Base-by-base conservation (phyloP, 2,888 invertebrate genomes). In the Amiota communis region DNA sequence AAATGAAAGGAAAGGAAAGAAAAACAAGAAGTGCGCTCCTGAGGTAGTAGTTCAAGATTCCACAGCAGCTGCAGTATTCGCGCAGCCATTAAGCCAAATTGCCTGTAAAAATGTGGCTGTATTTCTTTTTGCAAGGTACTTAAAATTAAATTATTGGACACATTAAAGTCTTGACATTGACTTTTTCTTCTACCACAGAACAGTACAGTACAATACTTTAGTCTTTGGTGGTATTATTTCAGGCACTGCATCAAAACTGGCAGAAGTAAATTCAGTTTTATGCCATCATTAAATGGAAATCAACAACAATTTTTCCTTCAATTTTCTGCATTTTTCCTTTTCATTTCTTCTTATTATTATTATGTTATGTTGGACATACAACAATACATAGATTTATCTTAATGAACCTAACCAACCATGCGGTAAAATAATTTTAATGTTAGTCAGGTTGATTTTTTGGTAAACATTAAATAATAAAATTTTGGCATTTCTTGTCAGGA, bases 91-190 rank as follows among this genome's bases (percentile, higher is more conserved):
- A 83, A 83, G 80, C 82, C 84, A 85, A 83, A 85, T 83, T 83
- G 83, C 85, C 83, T 83, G 83, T 83, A 80, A 83, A 85, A 83
- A 83, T 85, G 85, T 84, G 78, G 84, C 85, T 79, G 85, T 83
- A 85, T 85, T 83, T 83, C 85, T 83, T 85, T 85, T 85, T 83
- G 83, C 85, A 85, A 83, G 85, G 82, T 83, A 83, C 83, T 83
- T 84, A 83, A 83, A 83, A 83, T 83, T 83, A 84, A 84, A 84
- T 84, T 84, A 83, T 85, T 85, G 83, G 85, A 85, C 85, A 83
- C 83, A 83, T 83, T 83, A 83, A 83, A 83, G 83, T 83, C 84
- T 81, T 83, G 83, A 83, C 83, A 85, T 81, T 75, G 83, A 83
- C 83, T 83, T 80, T 75, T 79, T 53, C 79, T 23, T 75, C 74